These are phyloP conservation scores for Anguilla pacifica DNA, from an alignment of 2,797 vertebrate genomes.

Conservation along the genomic window DNA sequence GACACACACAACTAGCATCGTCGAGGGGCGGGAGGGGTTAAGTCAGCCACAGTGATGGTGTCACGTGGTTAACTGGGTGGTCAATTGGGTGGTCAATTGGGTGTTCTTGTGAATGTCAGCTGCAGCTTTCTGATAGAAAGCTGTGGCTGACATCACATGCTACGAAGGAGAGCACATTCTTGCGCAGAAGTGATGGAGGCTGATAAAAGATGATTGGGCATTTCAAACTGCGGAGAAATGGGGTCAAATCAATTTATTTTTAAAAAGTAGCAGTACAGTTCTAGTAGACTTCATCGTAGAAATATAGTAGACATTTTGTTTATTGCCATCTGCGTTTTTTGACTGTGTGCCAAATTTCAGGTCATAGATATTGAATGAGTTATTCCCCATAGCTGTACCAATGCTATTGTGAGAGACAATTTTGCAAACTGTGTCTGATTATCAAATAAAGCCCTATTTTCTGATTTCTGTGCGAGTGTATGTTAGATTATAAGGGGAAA, in stretches of 20 bases:
- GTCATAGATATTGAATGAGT: background rate
- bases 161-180: too few species aligned
- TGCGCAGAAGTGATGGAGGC: too few species aligned
- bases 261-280: background rate
- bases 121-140: too few species aligned
- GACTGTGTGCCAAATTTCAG: background rate
- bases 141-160: too few species aligned
- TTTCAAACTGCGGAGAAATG: too few species aligned
- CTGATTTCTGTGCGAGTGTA: background rate
- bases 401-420: background rate
- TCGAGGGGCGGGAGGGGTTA: too few species aligned
- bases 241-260: too few species aligned
- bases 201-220: too few species aligned
- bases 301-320: background rate
- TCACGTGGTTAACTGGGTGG: too few species aligned
- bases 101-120: too few species aligned
- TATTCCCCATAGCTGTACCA: background rate
- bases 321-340: background rate
- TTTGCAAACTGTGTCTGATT: background rate
- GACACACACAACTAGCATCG: background rate
- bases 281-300: background rate
- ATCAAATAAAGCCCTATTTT: conserved; percentile 7
- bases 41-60: too few species aligned
- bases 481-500: background rate
- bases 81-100: too few species aligned